Evolutionary conservation across 2,113 vertebrate genomes (phyloP), one percentile per base, ranked within the genome.

Genomic region (Coryphaenoides rupestris): DNA sequence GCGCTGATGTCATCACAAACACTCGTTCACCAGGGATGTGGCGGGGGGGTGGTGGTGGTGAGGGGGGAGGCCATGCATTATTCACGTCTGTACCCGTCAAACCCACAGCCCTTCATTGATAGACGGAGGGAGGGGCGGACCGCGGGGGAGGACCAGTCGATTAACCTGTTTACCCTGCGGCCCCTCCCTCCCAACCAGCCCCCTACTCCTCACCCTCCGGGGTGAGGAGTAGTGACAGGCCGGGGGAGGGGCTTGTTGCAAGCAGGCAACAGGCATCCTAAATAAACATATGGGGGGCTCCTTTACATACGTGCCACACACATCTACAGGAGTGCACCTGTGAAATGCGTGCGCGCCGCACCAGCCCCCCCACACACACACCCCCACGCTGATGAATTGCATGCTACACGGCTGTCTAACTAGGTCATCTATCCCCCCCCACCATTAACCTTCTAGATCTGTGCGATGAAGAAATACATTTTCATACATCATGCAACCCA

Each of bases 1-100:
- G 70, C 77, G 88, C 89, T 92, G 91, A 94, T 92, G 91, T 94
- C 94, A 95, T 94, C 92, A 92, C 91, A 91, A 92, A 92, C 91
- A 90, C 91, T 89, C 84, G 84, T 88, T 85, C 91, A 91, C 84
- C 87, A 84, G 89, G 91, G 90, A 86, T n/a, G 86, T 88, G 86
- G n/a, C 24, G 70, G 73, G 52, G 69, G 62, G 69, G 65, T 6
- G 4, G 47, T 10, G 47, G 52, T 53, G 52, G 7, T 7, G 10
- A 6, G 68, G 70, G 61, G 71, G 70, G 73, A 69, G 5, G 77
- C 13, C 84, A 93, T 94, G 91, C 91, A 95, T 93, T 93, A 95
- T 95, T 93, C 93, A 94, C 62, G 87, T 78, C 69, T 83, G 33
- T 40, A 85, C 79, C 88, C 89, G 87, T 87, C 77, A 72, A 84